A percentile compares a stretch with the other conserved stretches of the same genome.
Evolutionary conservation across 2,797 vertebrate species (phyloP).

Genomic region (Pantherophis alleghaniensis): DNA sequence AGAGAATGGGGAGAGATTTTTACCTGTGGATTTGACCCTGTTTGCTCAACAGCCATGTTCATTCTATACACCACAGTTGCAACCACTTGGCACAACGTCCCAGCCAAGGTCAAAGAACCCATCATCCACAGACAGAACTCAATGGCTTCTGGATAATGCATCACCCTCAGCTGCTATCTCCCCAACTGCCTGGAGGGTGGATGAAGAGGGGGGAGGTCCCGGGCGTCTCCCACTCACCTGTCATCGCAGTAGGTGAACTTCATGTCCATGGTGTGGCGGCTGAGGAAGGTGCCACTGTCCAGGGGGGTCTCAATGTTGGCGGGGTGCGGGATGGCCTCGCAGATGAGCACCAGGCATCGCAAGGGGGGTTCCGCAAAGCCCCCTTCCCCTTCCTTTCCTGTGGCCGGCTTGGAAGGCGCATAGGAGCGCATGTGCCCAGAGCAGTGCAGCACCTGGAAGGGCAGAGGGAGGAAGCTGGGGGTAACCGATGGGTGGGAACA

Average conservation of each 20-base stretch:
- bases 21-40: neutral
- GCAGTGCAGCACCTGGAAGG: slow-evolving; percentile 83
- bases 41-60: neutral
- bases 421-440: slow-evolving; percentile 77
- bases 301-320: slow-evolving; percentile 85
- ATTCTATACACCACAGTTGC: too few species aligned
- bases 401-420: slow-evolving; percentile 24
- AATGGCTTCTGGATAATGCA: too few species aligned
- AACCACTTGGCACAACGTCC: neutral
- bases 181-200: neutral
- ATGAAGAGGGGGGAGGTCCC: accelerated
- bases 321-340: slow-evolving; percentile 86
- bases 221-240: slow-evolving; percentile 67
- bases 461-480: neutral
- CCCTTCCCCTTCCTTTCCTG: neutral
- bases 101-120: neutral
- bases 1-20: too few species aligned
- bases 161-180: too few species aligned
- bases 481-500: neutral
- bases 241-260: slow-evolving; percentile 88
- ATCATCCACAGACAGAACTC: neutral
- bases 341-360: slow-evolving; percentile 82
- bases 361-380: slow-evolving; percentile 56
- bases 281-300: slow-evolving; percentile 83
- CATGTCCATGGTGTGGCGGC: slow-evolving; percentile 88